Percentiles rank a stretch among this genome's conserved stretches.
phyloP scores from a whole-genome alignment of 2,888 invertebrate species.

The Griposia aprilina region DNA sequence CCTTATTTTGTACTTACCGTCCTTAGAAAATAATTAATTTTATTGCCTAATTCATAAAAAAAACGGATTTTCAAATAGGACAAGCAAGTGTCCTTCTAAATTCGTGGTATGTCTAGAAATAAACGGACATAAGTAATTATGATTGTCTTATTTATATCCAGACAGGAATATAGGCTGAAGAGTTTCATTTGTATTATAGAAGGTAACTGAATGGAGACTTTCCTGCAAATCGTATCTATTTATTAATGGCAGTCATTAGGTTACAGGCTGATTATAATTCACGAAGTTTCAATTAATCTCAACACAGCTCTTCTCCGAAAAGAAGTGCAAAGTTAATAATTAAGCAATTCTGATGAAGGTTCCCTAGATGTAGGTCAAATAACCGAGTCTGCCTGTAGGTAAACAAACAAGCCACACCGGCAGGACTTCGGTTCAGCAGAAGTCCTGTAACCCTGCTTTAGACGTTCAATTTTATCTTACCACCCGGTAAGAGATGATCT shows the following conservation, averaged over 20 bases:
- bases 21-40: no score
- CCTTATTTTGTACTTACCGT: not conserved
- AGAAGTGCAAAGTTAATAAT: constrained; percentile 24
- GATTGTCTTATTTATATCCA: not conserved
- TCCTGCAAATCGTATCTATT: not conserved
- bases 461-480: not conserved
- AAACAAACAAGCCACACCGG: constrained; percentile 14
- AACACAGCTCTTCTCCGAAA: not conserved
- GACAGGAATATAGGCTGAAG: not conserved
- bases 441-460: constrained; percentile 11
- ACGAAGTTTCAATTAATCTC: constrained; percentile 6
- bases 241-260: not conserved
- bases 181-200: no score
- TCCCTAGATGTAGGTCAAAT: constrained; percentile 37
- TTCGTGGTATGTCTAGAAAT: no score
- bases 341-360: constrained; percentile 29
- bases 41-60: no score
- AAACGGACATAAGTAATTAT: not conserved
- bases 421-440: no score
- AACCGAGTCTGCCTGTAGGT: constrained; percentile 31
- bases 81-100: not conserved
- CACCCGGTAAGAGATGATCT: not conserved
- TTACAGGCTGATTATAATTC: not conserved
- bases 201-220: not conserved
- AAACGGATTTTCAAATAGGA: no score